Evolutionary conservation across 2,888 invertebrate species (phyloP).

Genomic region (Zelleria hepariella): DNA sequence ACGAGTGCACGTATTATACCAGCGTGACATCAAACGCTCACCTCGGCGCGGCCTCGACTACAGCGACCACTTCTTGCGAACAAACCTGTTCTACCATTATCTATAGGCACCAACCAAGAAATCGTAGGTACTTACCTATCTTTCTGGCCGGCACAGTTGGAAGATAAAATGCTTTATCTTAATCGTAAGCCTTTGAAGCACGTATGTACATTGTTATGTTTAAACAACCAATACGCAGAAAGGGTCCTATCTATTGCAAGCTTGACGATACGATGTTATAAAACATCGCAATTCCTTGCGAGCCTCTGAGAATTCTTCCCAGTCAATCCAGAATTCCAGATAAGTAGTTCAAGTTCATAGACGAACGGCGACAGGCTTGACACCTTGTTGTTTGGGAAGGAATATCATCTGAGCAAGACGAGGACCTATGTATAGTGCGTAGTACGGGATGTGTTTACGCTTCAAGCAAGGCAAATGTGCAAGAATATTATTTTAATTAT

Average conservation of each 20-base stretch:
- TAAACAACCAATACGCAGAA: background rate
- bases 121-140: background rate
- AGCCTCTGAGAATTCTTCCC: too few species aligned
- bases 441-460: too few species aligned
- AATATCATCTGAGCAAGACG: too few species aligned
- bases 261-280: too few species aligned
- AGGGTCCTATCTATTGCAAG: background rate
- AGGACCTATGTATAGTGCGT: too few species aligned
- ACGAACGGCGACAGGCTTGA: too few species aligned
- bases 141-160: background rate
- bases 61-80: constrained; percentile 52
- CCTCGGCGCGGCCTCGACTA: constrained; percentile 56
- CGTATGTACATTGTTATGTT: background rate
- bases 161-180: background rate
- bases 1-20: constrained; percentile 11
- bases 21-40: constrained; percentile 47
- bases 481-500: too few species aligned
- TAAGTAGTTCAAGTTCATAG: too few species aligned
- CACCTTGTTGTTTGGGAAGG: too few species aligned
- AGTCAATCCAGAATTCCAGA: too few species aligned
- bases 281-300: too few species aligned
- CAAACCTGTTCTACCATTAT: constrained; percentile 41
- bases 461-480: too few species aligned
- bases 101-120: background rate
- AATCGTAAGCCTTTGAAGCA: background rate